These are phyloP conservation scores for Prorops nasuta DNA, from an alignment of 1,140 invertebrate genomes.

Conservation along the genomic window DNA sequence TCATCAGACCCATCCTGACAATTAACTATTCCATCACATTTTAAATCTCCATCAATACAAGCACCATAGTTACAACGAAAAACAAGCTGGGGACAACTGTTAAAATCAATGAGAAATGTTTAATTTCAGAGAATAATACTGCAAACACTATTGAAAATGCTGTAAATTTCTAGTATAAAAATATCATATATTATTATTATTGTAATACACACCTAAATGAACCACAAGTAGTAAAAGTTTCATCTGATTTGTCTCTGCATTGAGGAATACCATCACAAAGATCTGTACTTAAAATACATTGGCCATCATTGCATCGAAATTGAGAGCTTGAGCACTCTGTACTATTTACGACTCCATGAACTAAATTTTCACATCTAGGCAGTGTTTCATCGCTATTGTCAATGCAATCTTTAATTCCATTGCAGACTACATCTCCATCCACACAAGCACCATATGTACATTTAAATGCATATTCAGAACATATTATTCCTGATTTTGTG, in stretches of 20 bases:
- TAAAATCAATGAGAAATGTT: conserved; percentile 10
- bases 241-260: conserved; percentile 62
- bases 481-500: conserved; percentile 42
- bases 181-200: too few relatives aligned
- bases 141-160: too few relatives aligned
- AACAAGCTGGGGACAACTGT: conserved; percentile 47
- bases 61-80: conserved; percentile 64
- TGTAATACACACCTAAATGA: conserved; percentile 38
- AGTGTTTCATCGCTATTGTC: conserved; percentile 69
- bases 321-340: conserved; percentile 21
- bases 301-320: conserved; percentile 41
- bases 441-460: conserved; percentile 66
- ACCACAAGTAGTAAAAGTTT: conserved; percentile 56
- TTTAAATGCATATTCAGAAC: conserved; percentile 55
- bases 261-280: conserved; percentile 59
- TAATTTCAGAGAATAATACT: not conserved
- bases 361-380: conserved; percentile 17
- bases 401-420: conserved; percentile 63
- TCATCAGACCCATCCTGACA: conserved; percentile 74
- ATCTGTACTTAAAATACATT: conserved; percentile 35
- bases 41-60: conserved; percentile 59
- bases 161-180: too few relatives aligned
- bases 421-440: conserved; percentile 55
- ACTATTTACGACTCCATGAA: not conserved
- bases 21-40: conserved; percentile 61